phyloP scores from a whole-genome alignment of 1,140 invertebrate species.

The Penaeus chinensis region DNA sequence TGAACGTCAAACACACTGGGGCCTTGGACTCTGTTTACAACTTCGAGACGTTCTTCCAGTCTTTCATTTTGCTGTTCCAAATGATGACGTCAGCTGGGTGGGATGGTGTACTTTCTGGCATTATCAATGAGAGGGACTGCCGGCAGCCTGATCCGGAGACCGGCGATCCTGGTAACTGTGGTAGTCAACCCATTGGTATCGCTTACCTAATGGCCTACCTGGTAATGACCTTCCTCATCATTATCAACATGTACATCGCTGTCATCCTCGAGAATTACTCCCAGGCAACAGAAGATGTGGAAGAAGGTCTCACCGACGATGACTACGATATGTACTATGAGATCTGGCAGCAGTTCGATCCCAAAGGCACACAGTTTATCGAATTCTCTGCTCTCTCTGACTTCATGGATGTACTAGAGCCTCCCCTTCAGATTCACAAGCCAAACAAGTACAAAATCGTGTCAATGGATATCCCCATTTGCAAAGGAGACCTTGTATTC shows the following conservation, averaged over 20 bases:
- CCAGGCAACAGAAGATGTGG: conserved; percentile 97
- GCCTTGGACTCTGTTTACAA: conserved; percentile 97
- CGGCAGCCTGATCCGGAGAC: conserved; percentile 86
- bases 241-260: conserved; percentile 99
- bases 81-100: conserved; percentile 98
- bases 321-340: conserved; percentile 99
- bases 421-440: conserved; percentile 94
- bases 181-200: conserved; percentile 91
- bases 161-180: conserved; percentile 90
- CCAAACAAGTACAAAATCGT: conserved; percentile 99
- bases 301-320: conserved; percentile 97
- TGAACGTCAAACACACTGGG: conserved; percentile 91
- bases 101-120: conserved; percentile 94
- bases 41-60: conserved; percentile 98
- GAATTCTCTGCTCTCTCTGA: conserved; percentile 92
- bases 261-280: conserved; percentile 99
- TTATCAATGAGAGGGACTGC: conserved; percentile 96
- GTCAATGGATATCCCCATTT: conserved; percentile 98
- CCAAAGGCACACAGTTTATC: conserved; percentile 97
- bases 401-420: conserved; percentile 93
- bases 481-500: conserved; percentile 95
- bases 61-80: conserved; percentile 97
- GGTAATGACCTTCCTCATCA: conserved; percentile 97
- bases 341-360: conserved; percentile 98
- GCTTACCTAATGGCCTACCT: conserved; percentile 94